Evolutionary conservation across 2,888 invertebrate genomes (phyloP).

Genomic region (Aethes cnicana): DNA sequence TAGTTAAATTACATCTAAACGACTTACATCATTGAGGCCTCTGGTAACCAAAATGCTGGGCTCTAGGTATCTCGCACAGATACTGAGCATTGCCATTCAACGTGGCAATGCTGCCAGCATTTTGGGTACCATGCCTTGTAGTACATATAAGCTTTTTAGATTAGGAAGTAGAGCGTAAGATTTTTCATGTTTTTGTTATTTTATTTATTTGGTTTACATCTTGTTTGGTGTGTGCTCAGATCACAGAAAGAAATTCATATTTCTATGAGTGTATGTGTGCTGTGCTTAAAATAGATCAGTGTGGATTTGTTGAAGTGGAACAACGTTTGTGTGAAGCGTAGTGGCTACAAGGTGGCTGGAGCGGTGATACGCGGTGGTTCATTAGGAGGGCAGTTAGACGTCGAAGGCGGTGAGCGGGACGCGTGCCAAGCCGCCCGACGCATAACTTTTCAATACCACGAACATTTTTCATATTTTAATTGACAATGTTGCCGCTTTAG

Average conservation of each 20-base stretch:
- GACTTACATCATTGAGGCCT: too few relatives aligned
- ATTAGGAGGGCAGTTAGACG: conserved; percentile 55
- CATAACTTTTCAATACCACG: conserved; percentile 40
- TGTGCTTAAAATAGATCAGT: conserved; percentile 39
- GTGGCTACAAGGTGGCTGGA: conserved; percentile 37
- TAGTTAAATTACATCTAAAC: conserved; percentile 12
- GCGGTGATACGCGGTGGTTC: conserved; percentile 50
- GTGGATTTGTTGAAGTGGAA: background rate
- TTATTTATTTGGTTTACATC: too few relatives aligned
- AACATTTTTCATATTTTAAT: conserved; percentile 47
- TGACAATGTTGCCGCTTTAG: conserved; percentile 33
- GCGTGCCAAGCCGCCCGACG: conserved; percentile 47
- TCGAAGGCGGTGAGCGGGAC: conserved; percentile 47
- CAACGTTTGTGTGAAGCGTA: conserved; percentile 27
- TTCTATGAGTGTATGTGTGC: conserved; percentile 20
- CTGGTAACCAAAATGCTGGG: too few relatives aligned
- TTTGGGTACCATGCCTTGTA: too few relatives aligned
- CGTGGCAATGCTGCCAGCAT: too few relatives aligned
- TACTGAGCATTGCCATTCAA: too few relatives aligned
- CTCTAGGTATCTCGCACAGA: too few relatives aligned
- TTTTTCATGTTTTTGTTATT: too few relatives aligned
- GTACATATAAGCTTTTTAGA: too few relatives aligned
- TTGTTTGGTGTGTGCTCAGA: conserved; percentile 7
- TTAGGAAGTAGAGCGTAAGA: too few relatives aligned
- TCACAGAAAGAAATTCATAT: too few relatives aligned